Evolutionary conservation across 1,140 invertebrate species (phyloP).

Genomic region (Sycophaga agraensis): DNA sequence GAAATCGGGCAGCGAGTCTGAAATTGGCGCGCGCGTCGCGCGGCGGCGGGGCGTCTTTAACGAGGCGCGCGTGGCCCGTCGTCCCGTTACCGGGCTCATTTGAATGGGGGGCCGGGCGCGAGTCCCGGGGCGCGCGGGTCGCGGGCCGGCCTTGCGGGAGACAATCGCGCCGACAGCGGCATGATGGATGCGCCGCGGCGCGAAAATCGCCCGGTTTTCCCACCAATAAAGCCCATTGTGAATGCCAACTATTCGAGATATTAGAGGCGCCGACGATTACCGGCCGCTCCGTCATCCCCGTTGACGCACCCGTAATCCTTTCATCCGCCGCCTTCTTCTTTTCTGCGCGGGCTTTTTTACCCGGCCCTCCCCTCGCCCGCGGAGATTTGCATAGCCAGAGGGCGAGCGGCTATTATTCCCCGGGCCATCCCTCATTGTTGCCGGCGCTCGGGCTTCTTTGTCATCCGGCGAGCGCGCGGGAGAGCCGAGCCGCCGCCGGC

Average conservation of each 20-base stretch:
- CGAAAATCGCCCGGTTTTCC: conserved; percentile 53
- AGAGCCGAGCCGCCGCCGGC: not conserved
- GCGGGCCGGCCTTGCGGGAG: conserved; percentile 39
- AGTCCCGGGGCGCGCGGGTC: conserved; percentile 29
- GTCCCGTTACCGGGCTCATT: conserved; percentile 50
- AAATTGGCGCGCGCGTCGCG: conserved; percentile 7
- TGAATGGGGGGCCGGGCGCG: conserved; percentile 43
- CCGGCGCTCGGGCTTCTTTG: conserved; percentile 1
- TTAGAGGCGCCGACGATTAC: conserved; percentile 45
- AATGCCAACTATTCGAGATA: conserved; percentile 61
- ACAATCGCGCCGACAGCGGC: conserved; percentile 58
- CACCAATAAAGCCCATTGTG: conserved; percentile 58
- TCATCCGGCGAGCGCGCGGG: not conserved
- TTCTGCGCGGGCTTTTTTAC: not conserved
- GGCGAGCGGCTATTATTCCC: conserved; percentile 10
- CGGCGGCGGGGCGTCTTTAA: conserved; percentile 43
- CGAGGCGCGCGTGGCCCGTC: conserved; percentile 32
- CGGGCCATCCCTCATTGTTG: conserved; percentile 17
- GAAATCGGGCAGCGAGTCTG: not conserved
- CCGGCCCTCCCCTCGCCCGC: not conserved
- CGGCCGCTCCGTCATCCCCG: conserved; percentile 56
- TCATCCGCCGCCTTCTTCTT: conserved; percentile 31
- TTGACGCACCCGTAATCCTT: conserved; percentile 59
- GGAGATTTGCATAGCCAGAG: conserved; percentile 23
- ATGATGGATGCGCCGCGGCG: conserved; percentile 54